A percentile compares a stretch with the other conserved stretches of the same genome.
Evolutionary conservation across 2,113 vertebrate genomes (phyloP).

Genomic region (Ceyx margarethae): DNA sequence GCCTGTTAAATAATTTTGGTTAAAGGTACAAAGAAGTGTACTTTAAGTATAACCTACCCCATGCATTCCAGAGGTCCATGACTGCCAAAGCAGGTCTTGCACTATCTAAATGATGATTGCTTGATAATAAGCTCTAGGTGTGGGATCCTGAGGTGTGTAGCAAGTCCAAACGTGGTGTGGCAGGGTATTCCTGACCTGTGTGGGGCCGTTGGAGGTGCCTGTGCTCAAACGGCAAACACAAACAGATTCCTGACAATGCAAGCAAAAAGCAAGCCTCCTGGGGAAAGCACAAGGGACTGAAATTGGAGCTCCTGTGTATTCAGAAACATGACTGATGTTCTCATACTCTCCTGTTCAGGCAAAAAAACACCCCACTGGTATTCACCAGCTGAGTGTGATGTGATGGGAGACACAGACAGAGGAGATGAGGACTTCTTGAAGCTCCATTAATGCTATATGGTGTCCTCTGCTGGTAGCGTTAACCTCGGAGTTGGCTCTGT

Average conservation of each 20-base stretch:
- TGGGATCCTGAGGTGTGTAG: neutral
- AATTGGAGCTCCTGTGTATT: neutral
- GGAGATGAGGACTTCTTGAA: neutral
- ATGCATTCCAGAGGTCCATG: neutral
- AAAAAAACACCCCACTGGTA: neutral
- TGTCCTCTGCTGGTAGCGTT: slow-evolving; percentile 27
- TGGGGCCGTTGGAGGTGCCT: neutral
- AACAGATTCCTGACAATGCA: neutral
- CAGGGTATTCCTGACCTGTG: neutral
- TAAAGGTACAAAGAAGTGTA: neutral
- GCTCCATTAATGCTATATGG: neutral
- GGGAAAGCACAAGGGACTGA: neutral
- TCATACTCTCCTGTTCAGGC: neutral
- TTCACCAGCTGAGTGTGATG: neutral
- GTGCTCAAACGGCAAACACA: neutral
- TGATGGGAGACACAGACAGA: neutral
- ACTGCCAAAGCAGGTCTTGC: neutral
- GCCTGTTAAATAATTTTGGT: neutral
- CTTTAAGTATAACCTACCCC: neutral
- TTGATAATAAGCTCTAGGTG: neutral
- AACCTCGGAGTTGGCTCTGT: neutral
- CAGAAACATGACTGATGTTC: neutral
- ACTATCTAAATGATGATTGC: neutral
- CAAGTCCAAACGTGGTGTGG: neutral
- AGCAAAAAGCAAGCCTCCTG: neutral